Base-by-base conservation (phyloP, 1,140 invertebrate species). In the Musca domestica region DNA sequence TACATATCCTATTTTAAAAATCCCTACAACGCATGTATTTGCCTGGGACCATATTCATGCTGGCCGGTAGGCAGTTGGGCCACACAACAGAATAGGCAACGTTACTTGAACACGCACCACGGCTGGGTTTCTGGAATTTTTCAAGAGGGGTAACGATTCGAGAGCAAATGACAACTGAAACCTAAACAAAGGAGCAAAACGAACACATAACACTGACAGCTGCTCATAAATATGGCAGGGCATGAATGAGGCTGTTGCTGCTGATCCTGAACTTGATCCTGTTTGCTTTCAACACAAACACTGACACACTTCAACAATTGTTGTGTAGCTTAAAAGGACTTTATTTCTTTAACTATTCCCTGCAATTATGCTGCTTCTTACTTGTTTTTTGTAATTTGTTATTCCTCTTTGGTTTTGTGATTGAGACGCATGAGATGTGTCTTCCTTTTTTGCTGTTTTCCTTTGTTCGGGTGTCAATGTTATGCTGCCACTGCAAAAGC, bases 221-320 rank as follows among this genome's bases (percentile, higher is more conserved):
- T 61, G 52, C 52, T 30, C 56, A 14, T 61, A 61, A 61, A 61
- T 9, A 17, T 34, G 17, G 34, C 20, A 61, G 56, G 56, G 20
- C 27, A 17, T 61, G 34, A 61, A 41, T 9, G 10, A 61, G n/a
- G 41, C 56, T 61, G 56, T 61, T 61, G 56, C 48, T 51, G 48
- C 20, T 61, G 56, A 61, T 61, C 56, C 56, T 61, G 56, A 58
- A 58, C 54, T 58, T 58, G 54, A 58, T 58, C 54, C 54, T 58
- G 54, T 58, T 58, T 61, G 5, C 9, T 34, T 2, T 61, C 12
- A 9, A 22, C 25, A 30, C 25, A 58, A 9, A 58, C 25, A 58
- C 15, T n/a, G n/a, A n/a, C n/a, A n/a, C 27, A 56, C 15, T 41
- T 12, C 34, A 10, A 7, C 34, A 7, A 41, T 41, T 5, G 34